Base-by-base conservation (phyloP, 2,113 vertebrate genomes). In the Aspiorhynchus laticeps region DNA sequence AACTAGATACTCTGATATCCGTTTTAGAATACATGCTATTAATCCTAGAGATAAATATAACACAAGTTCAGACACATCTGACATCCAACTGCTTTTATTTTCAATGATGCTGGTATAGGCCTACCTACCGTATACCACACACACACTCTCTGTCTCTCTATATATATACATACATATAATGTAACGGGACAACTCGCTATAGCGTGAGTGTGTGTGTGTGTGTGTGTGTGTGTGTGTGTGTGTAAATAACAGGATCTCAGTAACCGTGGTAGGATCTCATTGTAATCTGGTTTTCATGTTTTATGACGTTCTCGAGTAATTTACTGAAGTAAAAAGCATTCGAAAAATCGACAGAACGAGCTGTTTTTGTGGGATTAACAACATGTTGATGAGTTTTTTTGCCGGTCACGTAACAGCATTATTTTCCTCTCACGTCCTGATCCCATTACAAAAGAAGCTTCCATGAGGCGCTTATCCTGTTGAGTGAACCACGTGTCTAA, bases 391-490 rank as follows among this genome's bases (percentile, higher is more conserved):
- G 53, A 61, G 78, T 17, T 51, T 51, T 77, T 80, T n/a, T 43
- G 80, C 14, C 36, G 56, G 17, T 65, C 80, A 81, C 38, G 8
- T 83, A 83, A 83, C 80, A 71, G 63, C 65, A 71, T 83, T 83
- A 51, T 81, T 63, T 81, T 83, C 63, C 28, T n/a, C 61, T 43
- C 36, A 28, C 10, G 41, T 67, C 61, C 80, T 83, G 63, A 83
- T 83, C 61, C 26, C 63, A 82, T 46, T 67, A 82, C 61, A 69
- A 83, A 69, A 69, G 80, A 83, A 69, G 61, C 80, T 83, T 83
- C 43, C 43, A 36, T 9, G 43, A 51, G 63, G 43, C n/a, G 31
- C 63, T 83, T 69, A 83, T 71, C 41, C 38, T 71, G 63, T 83
- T 71, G 80, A 19, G 69, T 24, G 26, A 51, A 83, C 63, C 63